phyloP scores from a whole-genome alignment of 2,113 vertebrate species.

The Fulica atra region DNA sequence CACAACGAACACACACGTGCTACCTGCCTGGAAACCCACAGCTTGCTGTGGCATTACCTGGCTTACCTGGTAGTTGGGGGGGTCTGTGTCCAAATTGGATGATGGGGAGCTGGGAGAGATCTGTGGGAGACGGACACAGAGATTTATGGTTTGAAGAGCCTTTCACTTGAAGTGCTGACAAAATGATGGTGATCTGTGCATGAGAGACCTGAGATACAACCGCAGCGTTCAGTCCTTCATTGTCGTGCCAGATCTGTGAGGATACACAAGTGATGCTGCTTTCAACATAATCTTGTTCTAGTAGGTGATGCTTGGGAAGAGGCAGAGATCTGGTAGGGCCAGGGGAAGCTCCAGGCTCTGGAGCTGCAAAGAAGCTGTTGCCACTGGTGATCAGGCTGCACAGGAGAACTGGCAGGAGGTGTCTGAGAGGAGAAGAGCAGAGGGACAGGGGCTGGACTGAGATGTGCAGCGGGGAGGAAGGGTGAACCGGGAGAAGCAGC shows the following conservation, averaged over 20 bases:
- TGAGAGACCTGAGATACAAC: neutral
- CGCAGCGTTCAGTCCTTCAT: neutral
- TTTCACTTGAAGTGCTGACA: neutral
- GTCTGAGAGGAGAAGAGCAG: neutral
- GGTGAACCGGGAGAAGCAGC: neutral
- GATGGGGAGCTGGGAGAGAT: neutral
- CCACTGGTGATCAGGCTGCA: neutral
- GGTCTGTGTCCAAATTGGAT: neutral
- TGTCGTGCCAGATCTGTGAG: neutral
- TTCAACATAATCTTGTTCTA: neutral
- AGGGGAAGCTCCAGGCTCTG: neutral
- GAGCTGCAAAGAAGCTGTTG: neutral
- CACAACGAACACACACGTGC: accelerated
- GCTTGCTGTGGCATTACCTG: neutral
- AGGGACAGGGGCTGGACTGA: accelerated
- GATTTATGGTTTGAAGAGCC: neutral
- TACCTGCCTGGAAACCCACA: neutral
- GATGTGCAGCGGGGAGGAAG: neutral
- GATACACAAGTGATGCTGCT: neutral
- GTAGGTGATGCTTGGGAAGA: neutral
- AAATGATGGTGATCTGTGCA: accelerated
- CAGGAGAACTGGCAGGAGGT: neutral
- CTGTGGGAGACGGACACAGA: neutral
- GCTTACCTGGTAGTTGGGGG: accelerated
- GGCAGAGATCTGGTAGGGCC: too few relatives aligned